Evolutionary conservation across 2,888 invertebrate genomes (phyloP), one percentile per base, ranked within the genome.

Genomic region (Diaprepes abbreviatus): DNA sequence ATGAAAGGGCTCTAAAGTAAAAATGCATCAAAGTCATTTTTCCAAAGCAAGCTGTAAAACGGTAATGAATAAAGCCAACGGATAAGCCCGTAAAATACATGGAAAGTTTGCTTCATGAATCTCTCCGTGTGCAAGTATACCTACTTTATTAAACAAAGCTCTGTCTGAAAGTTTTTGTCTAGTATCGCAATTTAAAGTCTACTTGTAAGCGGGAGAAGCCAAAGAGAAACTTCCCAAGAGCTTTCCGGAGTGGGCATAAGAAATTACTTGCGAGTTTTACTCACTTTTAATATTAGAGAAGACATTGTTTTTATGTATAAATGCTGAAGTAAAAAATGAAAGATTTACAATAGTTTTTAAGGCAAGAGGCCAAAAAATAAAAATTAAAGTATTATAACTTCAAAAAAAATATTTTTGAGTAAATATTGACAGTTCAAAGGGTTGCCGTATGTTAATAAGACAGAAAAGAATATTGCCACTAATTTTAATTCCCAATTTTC

Each of bases 11-110:
- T 28, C 21, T 28, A 55, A 64, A 40, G 64, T 31, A 40, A 38
- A 64, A 55, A 55, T 55, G 31, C 64, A 64, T 64, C 55, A 64
- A 64, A 52, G 63, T 55, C 21, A 55, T 55, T 28, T 28, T 28
- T 50, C 2, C 48, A 10, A 4, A 12, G 16, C n/a, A 28, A 14
- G 16, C 28, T 12, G 28, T 28, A 50, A 28, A 14, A 16, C 24
- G 17, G 7, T 50, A 50, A 50, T 50, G 28, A 50, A 50, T 50
- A 50, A 50, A 50, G 28, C 48, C 16, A 50, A 28, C 28, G 48
- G 48, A 50, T 50, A 14, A 31, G 14, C 3, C 14, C 28, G 28
- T 50, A 50, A 50, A 50, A 24, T 50, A 50, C 48, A 50, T 50
- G 14, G 28, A 50, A 50, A 50, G 48, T 50, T 50, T 50, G 28